These are phyloP conservation scores for Zygothrica quintamaculata DNA, from an alignment of 2,888 invertebrate genomes.

Conservation along the genomic window DNA sequence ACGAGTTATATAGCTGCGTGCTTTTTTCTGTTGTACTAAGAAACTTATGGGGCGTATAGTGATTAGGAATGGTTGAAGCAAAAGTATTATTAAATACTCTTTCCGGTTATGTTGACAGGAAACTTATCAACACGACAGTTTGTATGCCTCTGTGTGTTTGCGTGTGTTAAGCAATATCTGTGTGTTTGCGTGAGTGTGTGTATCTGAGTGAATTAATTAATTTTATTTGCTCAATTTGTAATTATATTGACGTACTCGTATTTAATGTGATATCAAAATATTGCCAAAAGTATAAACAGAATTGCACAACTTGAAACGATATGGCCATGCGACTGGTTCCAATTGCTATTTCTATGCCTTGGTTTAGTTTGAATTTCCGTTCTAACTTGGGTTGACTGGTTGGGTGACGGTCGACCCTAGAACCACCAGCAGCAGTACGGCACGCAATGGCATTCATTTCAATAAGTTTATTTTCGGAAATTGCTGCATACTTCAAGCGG, in stretches of 20 bases:
- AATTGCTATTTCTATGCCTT: background rate
- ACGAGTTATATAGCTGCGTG: too few species aligned
- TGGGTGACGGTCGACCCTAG: background rate
- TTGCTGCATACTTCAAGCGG: slow-evolving; percentile 73
- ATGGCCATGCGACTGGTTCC: slow-evolving; percentile 2
- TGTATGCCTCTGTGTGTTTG: background rate
- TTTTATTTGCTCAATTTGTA: slow-evolving; percentile 42
- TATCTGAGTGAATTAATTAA: slow-evolving; percentile 20
- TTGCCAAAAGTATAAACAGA: slow-evolving; percentile 19
- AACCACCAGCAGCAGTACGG: slow-evolving; percentile 37
- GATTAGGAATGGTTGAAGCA: too few species aligned
- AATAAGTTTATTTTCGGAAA: slow-evolving; percentile 71
- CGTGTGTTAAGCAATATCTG: background rate
- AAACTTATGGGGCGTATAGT: too few species aligned
- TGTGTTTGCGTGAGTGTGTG: background rate
- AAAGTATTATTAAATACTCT: too few species aligned
- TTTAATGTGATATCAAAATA: slow-evolving; percentile 47
- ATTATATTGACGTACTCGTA: slow-evolving; percentile 61
- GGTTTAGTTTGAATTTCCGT: too few species aligned
- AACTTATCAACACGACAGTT: too few species aligned
- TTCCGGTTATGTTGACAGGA: too few species aligned
- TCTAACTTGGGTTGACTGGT: background rate
- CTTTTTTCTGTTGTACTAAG: too few species aligned
- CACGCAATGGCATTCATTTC: slow-evolving; percentile 67
- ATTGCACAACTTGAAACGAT: slow-evolving; percentile 31